Conservation (phyloP, 2,113 vertebrate species). For the Thermophis baileyi region DNA sequence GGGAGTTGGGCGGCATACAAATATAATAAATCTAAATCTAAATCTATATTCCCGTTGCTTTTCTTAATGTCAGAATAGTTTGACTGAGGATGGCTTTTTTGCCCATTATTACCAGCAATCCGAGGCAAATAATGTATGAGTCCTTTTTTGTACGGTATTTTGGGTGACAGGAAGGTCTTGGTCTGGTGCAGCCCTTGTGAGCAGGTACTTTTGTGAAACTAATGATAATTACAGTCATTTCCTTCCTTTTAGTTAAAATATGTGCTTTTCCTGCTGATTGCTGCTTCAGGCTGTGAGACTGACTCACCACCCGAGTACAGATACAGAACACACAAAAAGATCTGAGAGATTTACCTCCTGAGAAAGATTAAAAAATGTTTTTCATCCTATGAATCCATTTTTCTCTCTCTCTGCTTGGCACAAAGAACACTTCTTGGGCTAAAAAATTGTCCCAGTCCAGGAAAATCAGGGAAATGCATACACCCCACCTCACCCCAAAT, state of each 20-base stretch:
- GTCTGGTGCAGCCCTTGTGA: conserved; percentile 52
- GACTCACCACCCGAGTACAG: conserved; percentile 48
- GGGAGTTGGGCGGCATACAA: too few species aligned
- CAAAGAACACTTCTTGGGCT: conserved; percentile 30
- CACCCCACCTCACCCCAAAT: too few species aligned
- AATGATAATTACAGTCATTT: conserved; percentile 67
- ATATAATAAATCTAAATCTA: too few species aligned
- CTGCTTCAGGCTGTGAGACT: conserved; percentile 46
- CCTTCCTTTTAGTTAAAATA: conserved; percentile 62
- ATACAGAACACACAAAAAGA: conserved; percentile 13
- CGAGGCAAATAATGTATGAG: conserved; percentile 4
- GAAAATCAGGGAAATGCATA: not conserved
- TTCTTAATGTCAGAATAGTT: conserved; percentile 33
- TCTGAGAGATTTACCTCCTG: conserved; percentile 34
- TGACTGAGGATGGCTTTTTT: not conserved
- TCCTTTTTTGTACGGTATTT: not conserved
- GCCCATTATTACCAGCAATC: not conserved
- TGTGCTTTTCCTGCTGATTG: conserved; percentile 53
- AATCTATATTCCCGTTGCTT: conserved; percentile 27
- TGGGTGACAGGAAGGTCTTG: conserved; percentile 34
- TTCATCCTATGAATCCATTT: conserved; percentile 17
- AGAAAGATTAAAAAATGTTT: conserved; percentile 36
- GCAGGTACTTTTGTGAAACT: conserved; percentile 53
- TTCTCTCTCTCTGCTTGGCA: not conserved
- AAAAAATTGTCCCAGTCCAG: not conserved